Conservation (phyloP, 2,888 invertebrate genomes). For the Pristionchus mayeri region DNA sequence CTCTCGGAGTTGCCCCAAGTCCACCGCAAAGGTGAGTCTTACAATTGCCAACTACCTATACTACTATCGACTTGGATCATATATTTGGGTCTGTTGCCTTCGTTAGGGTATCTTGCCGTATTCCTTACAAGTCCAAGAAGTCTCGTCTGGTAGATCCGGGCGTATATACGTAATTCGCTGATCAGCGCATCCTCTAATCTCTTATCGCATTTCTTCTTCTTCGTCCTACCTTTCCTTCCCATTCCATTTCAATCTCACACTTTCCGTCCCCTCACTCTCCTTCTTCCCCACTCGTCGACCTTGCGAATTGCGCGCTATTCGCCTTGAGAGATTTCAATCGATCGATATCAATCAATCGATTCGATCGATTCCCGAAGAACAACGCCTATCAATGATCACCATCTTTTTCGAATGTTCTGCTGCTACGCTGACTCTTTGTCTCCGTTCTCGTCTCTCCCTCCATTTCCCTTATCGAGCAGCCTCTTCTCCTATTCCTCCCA, state of each 20-base stretch:
- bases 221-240: neutral
- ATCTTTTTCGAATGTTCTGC: neutral
- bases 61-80: neutral
- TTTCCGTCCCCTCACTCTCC: slow-evolving; percentile 7
- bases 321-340: neutral
- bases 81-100: no score
- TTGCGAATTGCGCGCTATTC: slow-evolving; percentile 34
- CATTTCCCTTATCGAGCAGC: slow-evolving; percentile 2
- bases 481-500: neutral
- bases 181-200: slow-evolving; percentile 9
- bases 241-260: slow-evolving; percentile 35
- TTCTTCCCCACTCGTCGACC: slow-evolving; percentile 40
- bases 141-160: no score
- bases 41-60: neutral
- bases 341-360: neutral
- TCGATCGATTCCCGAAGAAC: neutral
- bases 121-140: no score
- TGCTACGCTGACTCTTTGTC: neutral
- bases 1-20: slow-evolving; percentile 43
- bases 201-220: slow-evolving; percentile 21
- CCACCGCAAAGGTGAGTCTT: slow-evolving; percentile 36
- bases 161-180: neutral
- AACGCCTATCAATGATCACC: no score
- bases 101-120: no score
- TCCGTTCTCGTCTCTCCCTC: neutral